Conservation (phyloP, 2,113 vertebrate genomes). For the Myotis yumanensis region DNA sequence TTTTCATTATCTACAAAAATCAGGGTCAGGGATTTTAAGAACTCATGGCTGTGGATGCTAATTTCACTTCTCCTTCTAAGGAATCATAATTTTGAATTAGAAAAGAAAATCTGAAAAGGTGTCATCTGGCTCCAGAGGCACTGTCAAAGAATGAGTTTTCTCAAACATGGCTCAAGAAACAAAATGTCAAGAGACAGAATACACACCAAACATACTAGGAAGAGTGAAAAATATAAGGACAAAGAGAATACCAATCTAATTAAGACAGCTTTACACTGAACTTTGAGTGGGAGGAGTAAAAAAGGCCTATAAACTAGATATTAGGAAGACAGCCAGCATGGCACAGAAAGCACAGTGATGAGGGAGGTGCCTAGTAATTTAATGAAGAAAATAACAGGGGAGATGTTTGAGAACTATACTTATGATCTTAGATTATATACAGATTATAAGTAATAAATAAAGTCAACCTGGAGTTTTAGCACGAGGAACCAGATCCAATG, state of each 20-base stretch:
- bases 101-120: background rate
- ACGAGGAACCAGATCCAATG: slow-evolving; percentile 15
- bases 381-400: slow-evolving; percentile 56
- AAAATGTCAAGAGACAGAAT: background rate
- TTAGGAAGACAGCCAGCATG: background rate
- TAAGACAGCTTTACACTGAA: slow-evolving; percentile 45
- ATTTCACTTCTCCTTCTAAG: background rate
- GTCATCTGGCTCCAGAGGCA: background rate
- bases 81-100: slow-evolving; percentile 49
- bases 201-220: background rate
- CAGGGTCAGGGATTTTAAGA: background rate
- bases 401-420: slow-evolving; percentile 48
- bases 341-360: background rate
- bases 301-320: slow-evolving; percentile 15
- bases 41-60: background rate
- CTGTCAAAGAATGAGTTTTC: background rate
- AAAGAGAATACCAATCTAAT: background rate
- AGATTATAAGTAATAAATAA: slow-evolving; percentile 62
- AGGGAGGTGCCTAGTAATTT: slow-evolving; percentile 45
- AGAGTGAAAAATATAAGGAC: slow-evolving; percentile 21
- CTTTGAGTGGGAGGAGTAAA: slow-evolving; percentile 15
- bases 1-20: slow-evolving; percentile 12
- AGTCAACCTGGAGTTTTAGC: slow-evolving; percentile 45
- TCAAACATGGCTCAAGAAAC: slow-evolving; percentile 5
- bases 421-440: slow-evolving; percentile 54